Evolutionary conservation across 2,113 vertebrate genomes (phyloP), one percentile per base, ranked within the genome.

Genomic region (Scomber japonicus): DNA sequence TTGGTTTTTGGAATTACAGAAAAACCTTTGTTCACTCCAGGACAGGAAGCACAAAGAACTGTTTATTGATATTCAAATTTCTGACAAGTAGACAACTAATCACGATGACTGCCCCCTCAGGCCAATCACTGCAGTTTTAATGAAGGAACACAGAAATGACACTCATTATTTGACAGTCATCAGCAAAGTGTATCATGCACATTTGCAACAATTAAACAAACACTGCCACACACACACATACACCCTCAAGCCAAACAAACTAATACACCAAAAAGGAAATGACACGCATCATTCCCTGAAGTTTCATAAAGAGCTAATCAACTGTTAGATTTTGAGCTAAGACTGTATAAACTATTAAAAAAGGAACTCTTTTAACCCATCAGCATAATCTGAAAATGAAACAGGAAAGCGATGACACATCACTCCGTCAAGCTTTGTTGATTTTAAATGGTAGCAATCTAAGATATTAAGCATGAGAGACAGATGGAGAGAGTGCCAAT

Each of bases 271-370:
- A 3, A 10, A 46, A 67, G 62, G 61, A 35, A 40, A 70, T 60
- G 9, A 79, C 50, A 71, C 3, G 24, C 27, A 45, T 61, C n/a
- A 49, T 35, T 62, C 62, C 64, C 72, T 15, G 11, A 50, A 67
- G 62, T 53, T 51, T 64, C 57, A 67, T 78, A 70, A 61, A 81
- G 75, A 78, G 44, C 60, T 54, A 44, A 63, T 57, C 65, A 84
- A 56, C 64, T 57, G 49, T 61, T 35, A 68, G 30, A 68, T 56
- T 77, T 59, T 64, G 9, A 66, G 73, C 60, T 71, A 40, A 62
- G 3, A 74, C 57, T 66, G 53, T 62, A 60, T 40, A 63, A 68
- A 72, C 45, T 73, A 49, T 68, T 71, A 16, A 56, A 67, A 14
- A 27, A 51, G n/a, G 31, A 35, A 19, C 63, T 54, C 14, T 31